phyloP scores from a whole-genome alignment of 2,113 vertebrate species.

The Mesembrinibis cayennensis region DNA sequence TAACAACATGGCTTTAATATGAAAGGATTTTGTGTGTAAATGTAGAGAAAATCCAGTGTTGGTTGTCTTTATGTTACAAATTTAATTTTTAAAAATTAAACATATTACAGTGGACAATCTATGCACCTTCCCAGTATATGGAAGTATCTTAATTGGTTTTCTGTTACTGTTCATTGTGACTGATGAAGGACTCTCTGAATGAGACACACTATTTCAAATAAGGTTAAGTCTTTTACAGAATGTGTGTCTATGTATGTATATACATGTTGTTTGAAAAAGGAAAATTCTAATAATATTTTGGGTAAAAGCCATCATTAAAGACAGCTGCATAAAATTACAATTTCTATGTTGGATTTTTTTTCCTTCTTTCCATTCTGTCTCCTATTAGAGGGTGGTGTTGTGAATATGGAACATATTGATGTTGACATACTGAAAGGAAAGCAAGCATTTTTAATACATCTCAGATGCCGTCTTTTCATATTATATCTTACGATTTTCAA shows the following conservation, averaged over 20 bases:
- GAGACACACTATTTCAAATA: not conserved
- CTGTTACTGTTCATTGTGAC: not conserved
- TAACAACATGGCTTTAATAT: not conserved
- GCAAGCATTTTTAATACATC: not conserved
- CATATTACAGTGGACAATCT: not conserved
- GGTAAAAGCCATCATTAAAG: not conserved
- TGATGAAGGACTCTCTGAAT: not conserved
- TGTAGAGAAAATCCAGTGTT: not conserved
- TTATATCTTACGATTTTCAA: not conserved
- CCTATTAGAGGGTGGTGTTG: not conserved
- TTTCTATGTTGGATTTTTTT: not conserved
- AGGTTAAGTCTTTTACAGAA: not conserved
- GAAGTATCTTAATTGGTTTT: not conserved
- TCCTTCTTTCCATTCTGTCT: not conserved
- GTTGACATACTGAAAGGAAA: not conserved
- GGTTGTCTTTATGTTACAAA: not conserved
- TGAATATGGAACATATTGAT: not conserved
- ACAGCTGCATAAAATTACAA: not conserved
- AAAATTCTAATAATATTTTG: not conserved
- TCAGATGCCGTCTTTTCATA: not conserved
- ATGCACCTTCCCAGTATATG: not conserved
- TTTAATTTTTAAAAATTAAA: not conserved
- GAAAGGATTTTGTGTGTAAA: not conserved
- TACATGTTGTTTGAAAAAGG: not conserved
- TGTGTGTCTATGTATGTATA: not conserved